These are phyloP conservation scores for Drosophila longiperda DNA, from an alignment of 2,888 invertebrate genomes.

Conservation along the genomic window DNA sequence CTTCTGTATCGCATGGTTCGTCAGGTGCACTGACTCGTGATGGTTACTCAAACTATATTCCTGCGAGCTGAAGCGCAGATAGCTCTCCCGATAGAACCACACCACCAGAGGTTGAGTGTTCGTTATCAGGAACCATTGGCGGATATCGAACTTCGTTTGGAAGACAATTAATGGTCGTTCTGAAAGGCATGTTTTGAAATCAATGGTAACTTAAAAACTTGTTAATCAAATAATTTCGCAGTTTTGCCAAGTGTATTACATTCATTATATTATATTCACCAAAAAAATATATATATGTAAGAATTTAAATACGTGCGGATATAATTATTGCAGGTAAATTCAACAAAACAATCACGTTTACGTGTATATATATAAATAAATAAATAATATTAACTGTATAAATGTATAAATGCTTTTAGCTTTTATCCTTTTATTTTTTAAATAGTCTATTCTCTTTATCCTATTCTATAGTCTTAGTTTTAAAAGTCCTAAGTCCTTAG, in stretches of 20 bases:
- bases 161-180: slow-evolving; percentile 95
- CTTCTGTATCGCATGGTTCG: slow-evolving; percentile 96
- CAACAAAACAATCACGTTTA: no score
- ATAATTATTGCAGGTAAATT: background rate
- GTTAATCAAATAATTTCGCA: background rate
- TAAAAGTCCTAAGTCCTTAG: background rate
- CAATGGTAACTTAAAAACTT: no score
- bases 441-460: background rate
- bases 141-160: slow-evolving; percentile 96
- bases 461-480: background rate
- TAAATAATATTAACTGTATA: background rate
- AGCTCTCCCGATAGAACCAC: slow-evolving; percentile 97
- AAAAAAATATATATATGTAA: background rate
- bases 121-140: slow-evolving; percentile 97
- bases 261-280: no score
- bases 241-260: no score
- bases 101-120: slow-evolving; percentile 95
- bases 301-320: no score
- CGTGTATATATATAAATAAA: background rate
- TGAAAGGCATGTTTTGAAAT: slow-evolving; percentile 81
- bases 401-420: background rate
- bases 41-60: slow-evolving; percentile 94
- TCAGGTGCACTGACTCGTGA: slow-evolving; percentile 96
- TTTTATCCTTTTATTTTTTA: background rate
- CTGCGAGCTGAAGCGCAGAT: slow-evolving; percentile 96